Conservation (phyloP, 2,888 invertebrate genomes). For the Craniophora ligustri region DNA sequence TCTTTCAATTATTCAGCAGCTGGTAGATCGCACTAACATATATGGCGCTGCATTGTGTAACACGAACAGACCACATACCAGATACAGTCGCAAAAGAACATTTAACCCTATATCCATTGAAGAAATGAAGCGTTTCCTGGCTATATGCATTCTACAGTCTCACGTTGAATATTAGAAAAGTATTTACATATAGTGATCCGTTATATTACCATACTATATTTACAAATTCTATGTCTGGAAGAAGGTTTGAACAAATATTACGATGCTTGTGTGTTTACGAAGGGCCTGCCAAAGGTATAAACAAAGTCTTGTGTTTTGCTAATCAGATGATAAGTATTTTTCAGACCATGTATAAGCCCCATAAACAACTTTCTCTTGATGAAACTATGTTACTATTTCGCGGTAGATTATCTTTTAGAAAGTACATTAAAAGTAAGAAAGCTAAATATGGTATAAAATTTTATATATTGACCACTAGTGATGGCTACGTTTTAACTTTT, state of each 20-base stretch:
- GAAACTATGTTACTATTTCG: too few relatives aligned
- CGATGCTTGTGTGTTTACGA: constrained; percentile 14
- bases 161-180: constrained; percentile 9
- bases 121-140: constrained; percentile 16
- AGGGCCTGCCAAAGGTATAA: constrained; percentile 6
- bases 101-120: constrained; percentile 11
- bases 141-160: constrained; percentile 11
- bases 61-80: constrained; percentile 13
- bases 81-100: constrained; percentile 5
- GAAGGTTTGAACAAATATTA: constrained; percentile 15
- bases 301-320: constrained; percentile 5
- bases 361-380: too few relatives aligned
- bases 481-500: too few relatives aligned
- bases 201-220: constrained; percentile 11
- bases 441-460: too few relatives aligned
- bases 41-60: constrained; percentile 11
- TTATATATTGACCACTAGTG: too few relatives aligned
- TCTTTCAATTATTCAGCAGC: neutral
- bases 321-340: constrained; percentile 3
- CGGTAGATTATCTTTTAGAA: too few relatives aligned
- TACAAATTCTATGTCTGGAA: neutral
- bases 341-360: too few relatives aligned
- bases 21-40: neutral
- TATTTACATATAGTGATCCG: constrained; percentile 12
- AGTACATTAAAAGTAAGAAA: too few relatives aligned